Percentiles rank a stretch among this genome's conserved stretches.
Conservation (phyloP, 2,113 vertebrate genomes). For the Bettongia penicillata region DNA sequence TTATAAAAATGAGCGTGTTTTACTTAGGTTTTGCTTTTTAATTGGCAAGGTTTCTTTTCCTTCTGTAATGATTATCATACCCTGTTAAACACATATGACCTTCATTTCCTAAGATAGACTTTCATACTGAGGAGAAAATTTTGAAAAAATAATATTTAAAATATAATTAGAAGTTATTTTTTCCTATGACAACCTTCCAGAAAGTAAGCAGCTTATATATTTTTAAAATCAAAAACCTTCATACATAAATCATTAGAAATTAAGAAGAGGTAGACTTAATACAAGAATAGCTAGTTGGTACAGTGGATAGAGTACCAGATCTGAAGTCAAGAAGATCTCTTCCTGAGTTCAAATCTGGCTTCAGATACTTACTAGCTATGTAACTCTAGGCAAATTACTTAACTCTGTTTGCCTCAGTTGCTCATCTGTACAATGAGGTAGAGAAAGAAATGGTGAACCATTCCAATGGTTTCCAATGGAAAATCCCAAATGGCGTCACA, state of each 20-base stretch:
- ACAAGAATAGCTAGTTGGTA: background rate
- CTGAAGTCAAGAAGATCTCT: background rate
- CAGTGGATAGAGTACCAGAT: background rate
- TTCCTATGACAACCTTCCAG: background rate
- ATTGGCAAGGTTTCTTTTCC: constrained; percentile 47
- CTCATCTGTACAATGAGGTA: background rate
- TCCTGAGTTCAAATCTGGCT: background rate
- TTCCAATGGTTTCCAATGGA: background rate
- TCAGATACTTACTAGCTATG: background rate
- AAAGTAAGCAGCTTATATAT: background rate
- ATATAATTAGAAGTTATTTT: constrained; percentile 58
- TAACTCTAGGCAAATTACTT: background rate
- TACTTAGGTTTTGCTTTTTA: constrained; percentile 45
- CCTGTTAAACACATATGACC: constrained; percentile 62
- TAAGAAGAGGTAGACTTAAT: background rate
- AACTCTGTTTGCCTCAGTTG: background rate
- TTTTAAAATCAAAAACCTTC: background rate
- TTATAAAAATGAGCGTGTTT: constrained; percentile 30
- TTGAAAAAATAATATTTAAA: constrained; percentile 74
- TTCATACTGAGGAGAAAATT: constrained; percentile 50
- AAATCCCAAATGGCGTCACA: background rate
- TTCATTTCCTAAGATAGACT: constrained; percentile 67
- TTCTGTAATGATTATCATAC: constrained; percentile 63
- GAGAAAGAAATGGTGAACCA: background rate
- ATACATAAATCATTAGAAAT: constrained; percentile 53